Evolutionary conservation across 2,888 invertebrate species (phyloP).

Genomic region (Acanthoscelides obtectus): DNA sequence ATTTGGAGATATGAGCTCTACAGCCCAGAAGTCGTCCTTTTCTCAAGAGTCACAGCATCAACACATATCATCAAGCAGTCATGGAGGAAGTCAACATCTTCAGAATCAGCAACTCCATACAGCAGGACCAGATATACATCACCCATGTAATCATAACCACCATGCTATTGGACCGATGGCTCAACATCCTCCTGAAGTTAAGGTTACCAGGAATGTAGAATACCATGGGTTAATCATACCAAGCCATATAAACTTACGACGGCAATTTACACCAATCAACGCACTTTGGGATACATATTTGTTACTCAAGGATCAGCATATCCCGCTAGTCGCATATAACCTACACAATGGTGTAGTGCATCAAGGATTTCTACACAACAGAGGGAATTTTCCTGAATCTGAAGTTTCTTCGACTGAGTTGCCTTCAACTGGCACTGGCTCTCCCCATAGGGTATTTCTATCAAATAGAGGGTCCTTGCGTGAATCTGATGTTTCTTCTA

Average conservation of each 20-base stretch:
- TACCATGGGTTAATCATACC: not conserved
- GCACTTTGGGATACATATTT: not conserved
- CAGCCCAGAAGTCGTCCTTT: too few relatives aligned
- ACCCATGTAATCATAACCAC: not conserved
- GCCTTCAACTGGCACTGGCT: not conserved
- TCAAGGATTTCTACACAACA: not conserved
- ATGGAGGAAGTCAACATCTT: not conserved
- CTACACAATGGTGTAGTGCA: not conserved
- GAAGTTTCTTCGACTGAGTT: not conserved
- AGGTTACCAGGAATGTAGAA: not conserved
- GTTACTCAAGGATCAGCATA: not conserved
- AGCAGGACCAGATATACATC: not conserved
- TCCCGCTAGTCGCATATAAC: not conserved
- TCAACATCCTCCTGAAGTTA: not conserved
- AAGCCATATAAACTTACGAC: not conserved
- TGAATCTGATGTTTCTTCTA: too few relatives aligned
- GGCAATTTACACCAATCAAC: not conserved
- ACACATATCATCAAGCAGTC: not conserved
- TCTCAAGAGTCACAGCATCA: not conserved
- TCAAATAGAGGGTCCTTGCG: too few relatives aligned
- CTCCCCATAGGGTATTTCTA: too few relatives aligned
- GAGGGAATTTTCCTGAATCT: not conserved
- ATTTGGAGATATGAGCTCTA: too few relatives aligned
- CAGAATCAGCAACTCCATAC: not conserved
- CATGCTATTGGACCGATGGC: not conserved